Percentiles rank a stretch among this genome's conserved stretches.
phyloP scores from a whole-genome alignment of 2,113 vertebrate species.

The Rhea pennata region DNA sequence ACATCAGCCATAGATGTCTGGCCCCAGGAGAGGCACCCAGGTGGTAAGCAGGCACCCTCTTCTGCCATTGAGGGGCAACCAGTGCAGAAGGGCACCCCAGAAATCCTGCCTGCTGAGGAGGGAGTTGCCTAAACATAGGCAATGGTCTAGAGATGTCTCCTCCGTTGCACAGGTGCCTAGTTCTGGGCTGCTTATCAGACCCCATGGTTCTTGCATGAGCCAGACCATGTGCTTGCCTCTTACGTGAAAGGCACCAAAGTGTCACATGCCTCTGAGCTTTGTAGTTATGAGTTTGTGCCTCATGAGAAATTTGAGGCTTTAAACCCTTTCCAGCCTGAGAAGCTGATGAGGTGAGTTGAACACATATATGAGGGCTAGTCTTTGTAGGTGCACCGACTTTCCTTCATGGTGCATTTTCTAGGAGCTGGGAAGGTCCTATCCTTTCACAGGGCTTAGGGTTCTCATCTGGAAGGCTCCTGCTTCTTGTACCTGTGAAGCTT shows the following conservation, averaged over 20 bases:
- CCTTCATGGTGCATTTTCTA: background rate
- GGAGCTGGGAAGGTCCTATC: background rate
- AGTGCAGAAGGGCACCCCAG: background rate
- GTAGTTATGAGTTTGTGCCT: accelerated
- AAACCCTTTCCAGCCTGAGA: background rate
- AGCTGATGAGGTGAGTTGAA: background rate
- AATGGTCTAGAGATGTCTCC: background rate
- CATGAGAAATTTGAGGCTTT: background rate
- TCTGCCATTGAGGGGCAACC: background rate
- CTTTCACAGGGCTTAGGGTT: background rate
- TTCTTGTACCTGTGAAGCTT: background rate
- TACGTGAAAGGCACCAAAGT: background rate
- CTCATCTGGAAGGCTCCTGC: background rate
- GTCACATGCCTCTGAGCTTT: background rate
- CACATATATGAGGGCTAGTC: background rate
- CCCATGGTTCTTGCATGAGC: background rate
- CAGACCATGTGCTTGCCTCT: accelerated
- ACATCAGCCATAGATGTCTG: background rate
- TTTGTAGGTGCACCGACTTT: background rate
- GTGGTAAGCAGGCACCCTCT: accelerated
- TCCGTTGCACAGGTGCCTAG: background rate
- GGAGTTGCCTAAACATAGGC: background rate
- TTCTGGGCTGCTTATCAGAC: accelerated
- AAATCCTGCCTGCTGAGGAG: background rate
- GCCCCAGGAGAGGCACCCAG: background rate